These are phyloP conservation scores for Limanda limanda DNA, from an alignment of 2,113 vertebrate genomes.

Conservation along the genomic window DNA sequence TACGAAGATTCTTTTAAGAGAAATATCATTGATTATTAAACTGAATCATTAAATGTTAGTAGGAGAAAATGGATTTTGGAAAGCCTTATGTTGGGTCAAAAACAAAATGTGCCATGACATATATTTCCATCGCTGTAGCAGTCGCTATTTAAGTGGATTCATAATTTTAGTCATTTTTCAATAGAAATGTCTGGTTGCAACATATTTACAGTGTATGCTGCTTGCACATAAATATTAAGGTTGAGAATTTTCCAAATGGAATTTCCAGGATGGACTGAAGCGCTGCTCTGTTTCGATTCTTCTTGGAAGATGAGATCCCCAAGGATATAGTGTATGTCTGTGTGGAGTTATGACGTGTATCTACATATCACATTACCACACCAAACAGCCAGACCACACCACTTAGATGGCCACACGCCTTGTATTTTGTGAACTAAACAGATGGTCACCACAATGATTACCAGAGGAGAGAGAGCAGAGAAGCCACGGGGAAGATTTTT, in stretches of 20 bases:
- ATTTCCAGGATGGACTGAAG: background rate
- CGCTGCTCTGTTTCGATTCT: background rate
- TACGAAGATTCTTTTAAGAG: background rate
- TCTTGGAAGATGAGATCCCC: background rate
- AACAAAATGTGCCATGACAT: too few relatives aligned
- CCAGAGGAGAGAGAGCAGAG: conserved; percentile 26
- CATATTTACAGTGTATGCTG: background rate
- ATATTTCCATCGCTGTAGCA: too few relatives aligned
- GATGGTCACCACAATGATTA: conserved; percentile 27
- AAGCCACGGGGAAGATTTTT: conserved; percentile 2
- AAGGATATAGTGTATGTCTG: conserved; percentile 6
- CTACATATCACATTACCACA: conserved; percentile 48
- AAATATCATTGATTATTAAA: background rate
- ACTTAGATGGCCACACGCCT: conserved; percentile 38
- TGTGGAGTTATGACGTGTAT: conserved; percentile 12
- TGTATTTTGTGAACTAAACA: conserved; percentile 36
- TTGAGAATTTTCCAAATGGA: background rate
- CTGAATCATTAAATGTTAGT: background rate
- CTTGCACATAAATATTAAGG: background rate
- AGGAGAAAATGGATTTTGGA: background rate
- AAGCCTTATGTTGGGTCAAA: too few relatives aligned
- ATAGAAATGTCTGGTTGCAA: too few relatives aligned
- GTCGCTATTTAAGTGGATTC: too few relatives aligned
- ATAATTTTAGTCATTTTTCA: too few relatives aligned
- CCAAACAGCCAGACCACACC: conserved; percentile 36